Conservation (phyloP, 2,797 vertebrate species). For the Tragopan temminckii region DNA sequence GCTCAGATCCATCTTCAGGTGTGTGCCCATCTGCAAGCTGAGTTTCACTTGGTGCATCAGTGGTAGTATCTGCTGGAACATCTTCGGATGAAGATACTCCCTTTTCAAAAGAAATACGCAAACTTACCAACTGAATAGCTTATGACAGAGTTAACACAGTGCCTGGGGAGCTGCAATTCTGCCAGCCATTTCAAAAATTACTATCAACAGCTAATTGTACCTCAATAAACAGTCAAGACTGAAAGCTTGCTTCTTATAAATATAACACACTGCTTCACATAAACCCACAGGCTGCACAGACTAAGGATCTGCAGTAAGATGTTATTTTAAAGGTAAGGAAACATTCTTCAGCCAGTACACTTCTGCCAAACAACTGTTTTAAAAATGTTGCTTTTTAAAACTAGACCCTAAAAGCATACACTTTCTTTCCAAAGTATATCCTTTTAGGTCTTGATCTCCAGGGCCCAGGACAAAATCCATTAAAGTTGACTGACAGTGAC, state of each 20-base stretch:
- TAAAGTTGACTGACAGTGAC: background rate
- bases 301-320: background rate
- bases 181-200: slow-evolving; percentile 15
- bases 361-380: background rate
- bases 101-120: slow-evolving; percentile 59
- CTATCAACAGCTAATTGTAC: background rate
- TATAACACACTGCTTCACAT: background rate
- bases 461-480: background rate
- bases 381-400: background rate
- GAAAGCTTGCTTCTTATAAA: background rate
- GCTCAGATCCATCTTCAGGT: slow-evolving; percentile 67
- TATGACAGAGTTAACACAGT: background rate
- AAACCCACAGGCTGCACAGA: background rate
- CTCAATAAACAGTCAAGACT: background rate
- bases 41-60: slow-evolving; percentile 31
- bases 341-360: background rate
- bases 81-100: slow-evolving; percentile 72
- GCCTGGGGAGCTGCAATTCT: slow-evolving; percentile 14
- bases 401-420: background rate
- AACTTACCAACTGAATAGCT: slow-evolving; percentile 4
- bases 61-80: slow-evolving; percentile 53
- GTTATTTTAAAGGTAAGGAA: background rate
- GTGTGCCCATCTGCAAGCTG: slow-evolving; percentile 55
- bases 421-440: background rate
- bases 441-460: background rate